Evolutionary conservation across 2,113 vertebrate genomes (phyloP).

Genomic region (Zonotrichia leucophrys): DNA sequence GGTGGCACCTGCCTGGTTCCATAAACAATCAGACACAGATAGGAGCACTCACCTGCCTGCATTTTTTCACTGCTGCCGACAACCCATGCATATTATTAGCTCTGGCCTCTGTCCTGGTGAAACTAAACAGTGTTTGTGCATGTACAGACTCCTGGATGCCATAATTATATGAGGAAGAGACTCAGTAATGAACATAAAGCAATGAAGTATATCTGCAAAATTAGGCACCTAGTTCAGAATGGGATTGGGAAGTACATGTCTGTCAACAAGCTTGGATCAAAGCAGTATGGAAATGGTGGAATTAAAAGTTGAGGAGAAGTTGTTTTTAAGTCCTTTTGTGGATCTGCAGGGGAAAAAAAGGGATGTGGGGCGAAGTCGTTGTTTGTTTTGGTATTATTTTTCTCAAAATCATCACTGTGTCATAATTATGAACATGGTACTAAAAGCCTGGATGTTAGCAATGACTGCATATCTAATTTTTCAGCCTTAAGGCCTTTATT

Average conservation of each 20-base stretch:
- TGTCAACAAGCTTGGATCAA: background rate
- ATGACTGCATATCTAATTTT: background rate
- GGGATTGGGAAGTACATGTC: background rate
- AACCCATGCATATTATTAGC: background rate
- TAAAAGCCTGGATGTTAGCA: background rate
- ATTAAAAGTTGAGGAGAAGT: background rate
- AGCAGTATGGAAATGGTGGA: background rate
- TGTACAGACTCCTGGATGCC: background rate
- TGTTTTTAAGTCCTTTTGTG: background rate
- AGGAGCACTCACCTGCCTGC: background rate
- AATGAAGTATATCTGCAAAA: background rate
- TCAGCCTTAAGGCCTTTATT: background rate
- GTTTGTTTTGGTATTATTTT: background rate
- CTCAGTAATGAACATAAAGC: background rate
- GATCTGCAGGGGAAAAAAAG: background rate
- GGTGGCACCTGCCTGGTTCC: background rate
- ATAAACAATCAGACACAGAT: background rate
- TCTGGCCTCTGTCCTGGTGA: background rate
- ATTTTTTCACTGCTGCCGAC: background rate
- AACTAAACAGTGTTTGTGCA: background rate
- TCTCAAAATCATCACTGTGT: background rate
- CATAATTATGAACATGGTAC: background rate
- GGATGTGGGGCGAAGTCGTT: fast-evolving
- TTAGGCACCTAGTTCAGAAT: background rate
- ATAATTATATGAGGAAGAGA: background rate